phyloP scores from a whole-genome alignment of 2,797 vertebrate genomes.

The Vultur gryphus region DNA sequence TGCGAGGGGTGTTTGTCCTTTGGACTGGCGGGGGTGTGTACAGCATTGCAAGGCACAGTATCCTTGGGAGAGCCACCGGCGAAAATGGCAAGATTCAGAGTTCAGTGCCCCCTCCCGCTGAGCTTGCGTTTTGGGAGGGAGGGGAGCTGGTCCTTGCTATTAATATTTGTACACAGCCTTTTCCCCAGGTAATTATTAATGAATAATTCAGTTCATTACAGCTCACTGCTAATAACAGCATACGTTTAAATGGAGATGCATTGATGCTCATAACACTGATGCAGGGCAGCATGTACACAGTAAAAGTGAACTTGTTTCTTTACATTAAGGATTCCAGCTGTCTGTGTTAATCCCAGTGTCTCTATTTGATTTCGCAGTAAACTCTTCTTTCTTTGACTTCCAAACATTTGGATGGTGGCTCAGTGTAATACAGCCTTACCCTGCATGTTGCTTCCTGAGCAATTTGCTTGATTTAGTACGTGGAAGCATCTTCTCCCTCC shows the following conservation, averaged over 20 bases:
- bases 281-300: not conserved
- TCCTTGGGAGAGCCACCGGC: not conserved
- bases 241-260: not conserved
- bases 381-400: not conserved
- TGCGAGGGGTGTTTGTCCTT: not conserved
- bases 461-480: not conserved
- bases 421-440: not conserved
- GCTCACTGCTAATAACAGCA: not conserved
- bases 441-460: not conserved
- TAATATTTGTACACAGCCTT: not conserved
- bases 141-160: not conserved
- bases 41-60: not conserved
- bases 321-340: not conserved
- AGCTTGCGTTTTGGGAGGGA: not conserved
- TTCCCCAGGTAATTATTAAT: slow-evolving; percentile 19
- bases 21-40: not conserved
- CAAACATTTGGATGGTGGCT: not conserved
- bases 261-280: not conserved
- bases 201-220: slow-evolving; percentile 41
- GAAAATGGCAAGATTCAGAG: not conserved
- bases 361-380: not conserved
- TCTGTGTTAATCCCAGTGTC: not conserved
- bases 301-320: slow-evolving; percentile 25
- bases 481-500: not conserved
- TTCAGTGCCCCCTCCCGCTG: not conserved